Evolutionary conservation across 2,797 vertebrate species (phyloP).

Genomic region (Hapalemur alaotrensis): DNA sequence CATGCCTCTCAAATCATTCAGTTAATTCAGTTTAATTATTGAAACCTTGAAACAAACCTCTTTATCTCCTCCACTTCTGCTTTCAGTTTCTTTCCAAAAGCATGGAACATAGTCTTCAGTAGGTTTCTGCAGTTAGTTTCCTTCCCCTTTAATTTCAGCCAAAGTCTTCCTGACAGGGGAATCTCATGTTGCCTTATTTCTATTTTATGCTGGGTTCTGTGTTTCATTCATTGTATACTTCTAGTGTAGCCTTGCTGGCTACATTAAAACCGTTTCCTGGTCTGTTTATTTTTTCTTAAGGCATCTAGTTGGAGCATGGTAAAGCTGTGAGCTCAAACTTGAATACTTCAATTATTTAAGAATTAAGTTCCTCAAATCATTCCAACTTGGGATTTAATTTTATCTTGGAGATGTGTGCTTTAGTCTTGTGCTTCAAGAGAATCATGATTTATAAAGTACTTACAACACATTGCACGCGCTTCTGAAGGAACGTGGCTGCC

Average conservation of each 20-base stretch:
- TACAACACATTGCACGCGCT: neutral
- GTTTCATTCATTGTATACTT: neutral
- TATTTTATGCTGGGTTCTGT: neutral
- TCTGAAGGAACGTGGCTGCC: neutral
- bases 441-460: neutral
- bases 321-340: neutral
- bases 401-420: neutral
- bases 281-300: neutral
- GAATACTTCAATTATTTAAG: neutral
- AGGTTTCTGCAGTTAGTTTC: neutral
- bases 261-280: neutral
- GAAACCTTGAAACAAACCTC: neutral
- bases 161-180: neutral
- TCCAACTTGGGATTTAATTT: neutral
- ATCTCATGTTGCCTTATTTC: neutral
- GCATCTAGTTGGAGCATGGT: neutral
- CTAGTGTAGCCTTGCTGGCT: neutral
- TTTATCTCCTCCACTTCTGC: neutral
- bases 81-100: neutral
- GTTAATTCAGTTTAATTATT: neutral
- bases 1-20: neutral
- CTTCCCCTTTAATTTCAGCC: neutral
- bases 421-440: neutral
- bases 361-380: neutral
- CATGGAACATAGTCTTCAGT: neutral